A percentile compares a stretch with the other conserved stretches of the same genome.
These are phyloP conservation scores for Phalloptychus januarius DNA, from an alignment of 2,797 vertebrate species.

Conservation along the genomic window DNA sequence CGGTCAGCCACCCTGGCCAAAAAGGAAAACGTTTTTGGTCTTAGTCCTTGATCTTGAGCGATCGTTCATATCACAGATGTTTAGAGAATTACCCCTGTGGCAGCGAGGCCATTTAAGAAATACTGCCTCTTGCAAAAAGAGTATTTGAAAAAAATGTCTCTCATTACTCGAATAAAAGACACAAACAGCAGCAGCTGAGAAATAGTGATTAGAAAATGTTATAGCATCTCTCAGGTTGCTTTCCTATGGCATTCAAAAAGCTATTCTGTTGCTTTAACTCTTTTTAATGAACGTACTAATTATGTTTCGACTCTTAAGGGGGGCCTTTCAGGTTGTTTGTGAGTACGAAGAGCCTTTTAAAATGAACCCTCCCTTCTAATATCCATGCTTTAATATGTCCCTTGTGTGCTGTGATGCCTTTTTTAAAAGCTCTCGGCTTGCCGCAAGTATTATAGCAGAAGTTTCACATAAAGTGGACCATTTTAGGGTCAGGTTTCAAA, in stretches of 20 bases:
- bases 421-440: conserved; percentile 48
- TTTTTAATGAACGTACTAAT: conserved; percentile 68
- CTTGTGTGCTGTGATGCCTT: conserved; percentile 42
- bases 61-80: conserved; percentile 4
- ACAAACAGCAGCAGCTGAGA: conserved; percentile 41
- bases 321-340: conserved; percentile 64
- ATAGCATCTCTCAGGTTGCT: conserved; percentile 47
- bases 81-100: conserved; percentile 8
- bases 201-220: conserved; percentile 50
- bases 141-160: conserved; percentile 43
- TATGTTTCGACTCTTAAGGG: conserved; percentile 67
- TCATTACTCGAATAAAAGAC: conserved; percentile 50
- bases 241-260: conserved; percentile 38
- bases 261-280: conserved; percentile 51
- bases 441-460: conserved; percentile 41
- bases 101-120: conserved; percentile 33
- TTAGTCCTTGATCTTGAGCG: neutral
- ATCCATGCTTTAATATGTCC: conserved; percentile 47
- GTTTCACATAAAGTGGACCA: conserved; percentile 24
- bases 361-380: conserved; percentile 52
- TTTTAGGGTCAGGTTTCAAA: conserved; percentile 42
- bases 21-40: neutral
- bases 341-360: conserved; percentile 66
- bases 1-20: too few relatives aligned
- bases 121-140: conserved; percentile 13